These are phyloP conservation scores for Lonchura striata DNA, from an alignment of 2,113 vertebrate species.

Conservation along the genomic window DNA sequence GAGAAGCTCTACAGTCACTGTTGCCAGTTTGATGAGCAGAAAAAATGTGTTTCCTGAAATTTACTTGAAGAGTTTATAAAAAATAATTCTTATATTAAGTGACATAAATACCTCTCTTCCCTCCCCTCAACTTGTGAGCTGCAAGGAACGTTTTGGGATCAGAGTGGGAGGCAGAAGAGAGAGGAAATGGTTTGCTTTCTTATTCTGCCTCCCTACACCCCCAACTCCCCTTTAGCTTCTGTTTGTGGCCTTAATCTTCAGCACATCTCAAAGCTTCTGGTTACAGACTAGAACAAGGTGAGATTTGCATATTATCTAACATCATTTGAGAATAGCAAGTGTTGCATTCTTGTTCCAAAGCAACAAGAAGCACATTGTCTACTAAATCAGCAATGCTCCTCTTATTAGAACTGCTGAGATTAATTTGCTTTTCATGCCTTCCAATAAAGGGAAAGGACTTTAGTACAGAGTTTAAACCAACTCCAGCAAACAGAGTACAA, in stretches of 20 bases:
- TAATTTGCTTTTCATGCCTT: neutral
- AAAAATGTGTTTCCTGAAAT: neutral
- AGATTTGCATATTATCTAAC: neutral
- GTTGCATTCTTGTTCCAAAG: neutral
- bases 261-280: neutral
- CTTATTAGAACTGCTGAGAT: neutral
- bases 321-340: neutral
- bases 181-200: neutral
- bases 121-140: neutral
- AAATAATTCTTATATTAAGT: neutral
- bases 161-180: neutral
- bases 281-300: neutral
- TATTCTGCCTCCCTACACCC: neutral
- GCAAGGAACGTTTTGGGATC: neutral
- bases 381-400: neutral
- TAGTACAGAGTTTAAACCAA: neutral
- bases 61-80: neutral
- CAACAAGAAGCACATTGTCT: neutral
- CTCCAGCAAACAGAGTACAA: neutral
- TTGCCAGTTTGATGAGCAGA: constrained; percentile 30
- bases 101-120: neutral
- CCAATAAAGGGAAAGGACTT: neutral
- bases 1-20: constrained; percentile 66
- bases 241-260: neutral
- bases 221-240: neutral